Conservation (phyloP, 2,797 vertebrate species). For the Acanthurus leucopareius region DNA sequence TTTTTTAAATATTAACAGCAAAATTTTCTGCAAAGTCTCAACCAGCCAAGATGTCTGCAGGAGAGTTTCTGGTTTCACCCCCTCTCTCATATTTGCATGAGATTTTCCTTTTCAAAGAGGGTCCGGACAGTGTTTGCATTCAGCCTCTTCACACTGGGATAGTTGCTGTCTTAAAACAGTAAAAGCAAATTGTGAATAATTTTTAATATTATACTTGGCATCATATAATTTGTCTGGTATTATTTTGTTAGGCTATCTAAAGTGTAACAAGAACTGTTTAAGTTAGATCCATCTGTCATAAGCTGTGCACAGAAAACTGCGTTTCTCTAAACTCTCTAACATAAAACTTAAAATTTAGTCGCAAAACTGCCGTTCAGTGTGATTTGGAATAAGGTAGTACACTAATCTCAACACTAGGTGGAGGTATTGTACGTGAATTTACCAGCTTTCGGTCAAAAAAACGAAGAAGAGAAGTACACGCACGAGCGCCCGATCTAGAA, state of each 20-base stretch:
- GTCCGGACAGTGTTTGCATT: conserved; percentile 31
- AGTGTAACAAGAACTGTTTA: no score
- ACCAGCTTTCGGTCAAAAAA: rapidly evolving
- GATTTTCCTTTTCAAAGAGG: conserved; percentile 19
- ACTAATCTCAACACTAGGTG: neutral
- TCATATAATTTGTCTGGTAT: conserved; percentile 3
- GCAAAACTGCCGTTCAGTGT: no score
- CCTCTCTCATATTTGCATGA: conserved; percentile 31
- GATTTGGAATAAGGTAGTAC: neutral
- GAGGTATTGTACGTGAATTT: neutral
- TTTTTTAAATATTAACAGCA: conserved; percentile 42
- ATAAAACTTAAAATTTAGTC: no score
- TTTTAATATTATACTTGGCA: neutral
- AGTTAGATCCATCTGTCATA: no score
- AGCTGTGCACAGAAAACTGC: no score
- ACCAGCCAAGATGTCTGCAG: conserved; percentile 26
- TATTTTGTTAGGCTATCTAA: no score
- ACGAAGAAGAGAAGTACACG: conserved; percentile 4
- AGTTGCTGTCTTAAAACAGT: conserved; percentile 1
- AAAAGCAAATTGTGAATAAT: conserved; percentile 1
- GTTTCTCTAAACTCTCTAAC: no score
- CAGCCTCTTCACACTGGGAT: conserved; percentile 14
- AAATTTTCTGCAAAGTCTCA: conserved; percentile 14
- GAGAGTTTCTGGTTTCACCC: conserved; percentile 7
- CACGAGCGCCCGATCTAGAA: rapidly evolving